These are phyloP conservation scores for Aegotheles bennettii DNA, from an alignment of 2,113 vertebrate genomes.

Conservation along the genomic window DNA sequence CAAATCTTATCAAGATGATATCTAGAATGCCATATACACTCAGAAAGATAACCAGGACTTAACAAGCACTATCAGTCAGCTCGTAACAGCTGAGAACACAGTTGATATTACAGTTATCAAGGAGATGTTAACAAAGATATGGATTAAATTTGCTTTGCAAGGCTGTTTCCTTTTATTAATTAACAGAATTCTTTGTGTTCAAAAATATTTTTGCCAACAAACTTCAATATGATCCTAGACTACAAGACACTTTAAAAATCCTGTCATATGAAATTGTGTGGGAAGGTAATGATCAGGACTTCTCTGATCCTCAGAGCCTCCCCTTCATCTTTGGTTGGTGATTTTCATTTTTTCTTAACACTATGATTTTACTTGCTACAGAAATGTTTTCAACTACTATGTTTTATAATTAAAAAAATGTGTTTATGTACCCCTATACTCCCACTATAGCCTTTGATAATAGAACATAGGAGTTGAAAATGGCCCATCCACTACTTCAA, in stretches of 20 bases:
- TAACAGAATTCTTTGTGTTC: not conserved
- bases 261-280: not conserved
- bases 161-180: not conserved
- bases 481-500: conserved; percentile 2
- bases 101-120: not conserved
- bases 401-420: conserved; percentile 66
- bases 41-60: not conserved
- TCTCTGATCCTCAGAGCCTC: not conserved
- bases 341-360: not conserved
- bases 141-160: not conserved
- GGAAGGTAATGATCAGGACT: not conserved
- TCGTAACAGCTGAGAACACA: not conserved
- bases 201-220: not conserved
- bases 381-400: not conserved
- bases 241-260: not conserved
- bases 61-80: not conserved
- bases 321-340: not conserved
- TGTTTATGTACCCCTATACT: conserved; percentile 31
- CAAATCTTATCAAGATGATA: not conserved
- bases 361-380: not conserved
- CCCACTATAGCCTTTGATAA: conserved; percentile 37
- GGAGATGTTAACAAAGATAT: not conserved
- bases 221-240: not conserved
- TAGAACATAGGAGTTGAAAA: conserved; percentile 6
- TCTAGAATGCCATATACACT: not conserved